Conservation (phyloP, 2,113 vertebrate species). For the Protobothrops flavoviridis region DNA sequence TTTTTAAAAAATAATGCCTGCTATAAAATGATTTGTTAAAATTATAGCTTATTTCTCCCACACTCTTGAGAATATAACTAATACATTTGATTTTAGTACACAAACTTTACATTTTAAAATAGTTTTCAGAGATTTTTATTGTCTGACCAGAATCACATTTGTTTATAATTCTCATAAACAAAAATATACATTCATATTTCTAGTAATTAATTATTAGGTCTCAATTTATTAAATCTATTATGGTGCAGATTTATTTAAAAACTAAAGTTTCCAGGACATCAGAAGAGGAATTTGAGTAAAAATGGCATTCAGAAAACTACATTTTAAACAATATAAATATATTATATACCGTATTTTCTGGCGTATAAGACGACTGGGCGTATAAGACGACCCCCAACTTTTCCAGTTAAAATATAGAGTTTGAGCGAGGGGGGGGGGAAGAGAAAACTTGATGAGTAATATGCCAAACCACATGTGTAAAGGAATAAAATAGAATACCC, state of each 20-base stretch:
- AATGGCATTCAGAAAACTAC: neutral
- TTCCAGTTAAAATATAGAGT: too few relatives aligned
- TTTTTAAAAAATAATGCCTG: neutral
- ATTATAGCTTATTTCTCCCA: neutral
- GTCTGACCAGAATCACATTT: neutral
- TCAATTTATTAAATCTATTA: neutral
- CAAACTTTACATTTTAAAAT: neutral
- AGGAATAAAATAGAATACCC: too few relatives aligned
- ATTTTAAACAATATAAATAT: neutral
- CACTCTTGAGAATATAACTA: neutral
- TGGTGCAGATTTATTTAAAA: neutral
- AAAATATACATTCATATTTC: neutral
- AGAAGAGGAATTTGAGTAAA: neutral
- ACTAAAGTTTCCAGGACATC: neutral
- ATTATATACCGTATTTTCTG: too few relatives aligned
- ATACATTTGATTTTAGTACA: neutral
- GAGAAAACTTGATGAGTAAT: too few relatives aligned
- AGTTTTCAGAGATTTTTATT: neutral
- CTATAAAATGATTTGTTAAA: neutral
- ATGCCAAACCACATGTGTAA: too few relatives aligned
- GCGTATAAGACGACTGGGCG: too few relatives aligned
- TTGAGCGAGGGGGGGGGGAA: too few relatives aligned
- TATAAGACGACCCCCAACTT: too few relatives aligned
- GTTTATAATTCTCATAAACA: neutral
- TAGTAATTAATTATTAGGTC: neutral